Percentiles rank a stretch among this genome's conserved stretches.
Evolutionary conservation across 2,113 vertebrate species (phyloP).

Genomic region (Catharus bicknelli): DNA sequence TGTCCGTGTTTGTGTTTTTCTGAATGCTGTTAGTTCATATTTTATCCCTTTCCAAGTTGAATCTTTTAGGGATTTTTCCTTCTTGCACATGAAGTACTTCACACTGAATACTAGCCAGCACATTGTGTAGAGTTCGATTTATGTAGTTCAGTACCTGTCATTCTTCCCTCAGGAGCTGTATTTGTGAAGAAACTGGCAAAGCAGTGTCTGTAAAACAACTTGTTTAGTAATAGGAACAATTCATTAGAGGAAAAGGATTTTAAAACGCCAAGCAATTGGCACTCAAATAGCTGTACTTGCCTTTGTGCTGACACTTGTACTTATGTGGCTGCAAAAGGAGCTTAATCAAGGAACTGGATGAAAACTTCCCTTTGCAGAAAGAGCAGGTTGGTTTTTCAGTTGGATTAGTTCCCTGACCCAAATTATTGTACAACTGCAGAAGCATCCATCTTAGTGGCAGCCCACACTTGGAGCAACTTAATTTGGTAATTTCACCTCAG

Average conservation of each 20-base stretch:
- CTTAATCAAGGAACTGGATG: constrained; percentile 1
- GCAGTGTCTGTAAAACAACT: background rate
- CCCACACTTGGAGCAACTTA: background rate
- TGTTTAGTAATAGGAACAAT: background rate
- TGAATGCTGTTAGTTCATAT: background rate
- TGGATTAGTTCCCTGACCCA: constrained; percentile 45
- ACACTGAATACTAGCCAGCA: background rate
- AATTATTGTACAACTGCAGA: background rate
- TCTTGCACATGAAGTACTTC: background rate
- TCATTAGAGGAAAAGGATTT: constrained; percentile 16
- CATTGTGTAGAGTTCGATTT: background rate
- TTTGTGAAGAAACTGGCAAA: constrained; percentile 7
- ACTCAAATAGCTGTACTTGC: background rate
- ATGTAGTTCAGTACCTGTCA: background rate
- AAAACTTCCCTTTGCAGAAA: constrained; percentile 26
- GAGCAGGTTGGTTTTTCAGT: constrained; percentile 1
- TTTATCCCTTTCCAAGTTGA: background rate
- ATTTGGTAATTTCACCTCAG: constrained; percentile 6
- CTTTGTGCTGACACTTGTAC: constrained; percentile 39
- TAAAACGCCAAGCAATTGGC: constrained; percentile 19
- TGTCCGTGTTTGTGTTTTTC: background rate
- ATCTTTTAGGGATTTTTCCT: background rate
- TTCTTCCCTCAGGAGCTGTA: background rate
- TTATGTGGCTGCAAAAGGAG: constrained; percentile 24
- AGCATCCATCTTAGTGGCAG: background rate